Evolutionary conservation across 1,140 invertebrate species (phyloP), one percentile per base, ranked within the genome.

Genomic region (Papilio glaucus): DNA sequence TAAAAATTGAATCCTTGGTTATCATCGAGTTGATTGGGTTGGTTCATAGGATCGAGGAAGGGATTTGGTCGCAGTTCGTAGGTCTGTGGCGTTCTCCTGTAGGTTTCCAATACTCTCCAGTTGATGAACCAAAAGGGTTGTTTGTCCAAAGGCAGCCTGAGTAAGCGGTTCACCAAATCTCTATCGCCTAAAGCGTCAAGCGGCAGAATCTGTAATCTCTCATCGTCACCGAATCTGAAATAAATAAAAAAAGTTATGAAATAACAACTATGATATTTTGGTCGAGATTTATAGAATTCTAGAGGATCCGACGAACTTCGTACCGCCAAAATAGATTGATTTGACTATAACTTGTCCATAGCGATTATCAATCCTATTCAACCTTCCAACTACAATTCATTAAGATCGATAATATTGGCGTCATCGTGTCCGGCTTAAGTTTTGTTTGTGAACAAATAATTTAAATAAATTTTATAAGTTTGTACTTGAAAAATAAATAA

Each of bases 121-220:
- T 84, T 93, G 41, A 93, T 33, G 65, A 88, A 88, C 91, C 90
- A 93, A 73, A 93, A 93, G 1, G 93, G 93, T 69, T 85, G 88
- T 15, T 87, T 78, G 38, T 93, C 89, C 53, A 75, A 18, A 7
- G 92, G 92, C 72, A 92, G 60, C 13, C 72, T 72, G 21, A 73
- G 85, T 0, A 93, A 68, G 39, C 83, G 73, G 18, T 90, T 75
- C 3, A 92, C 81, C 29, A 81, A 84, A 8, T 81, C 77, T 45
- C 57, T 81, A 72, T 93, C 92, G 0, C 89, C 88, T 29, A 69
- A 53, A 18, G 67, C 67, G 15, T 69, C 67, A 0, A 49, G 33
- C 8, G 67, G 67, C 33, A 69, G 18, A 18, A 45, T 37, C 18
- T 69, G 42, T 12, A 73, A 65, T 0, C 49, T 29, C 4, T 42